Evolutionary conservation across 2,797 vertebrate genomes (phyloP).

Genomic region (Hydrophis major): DNA sequence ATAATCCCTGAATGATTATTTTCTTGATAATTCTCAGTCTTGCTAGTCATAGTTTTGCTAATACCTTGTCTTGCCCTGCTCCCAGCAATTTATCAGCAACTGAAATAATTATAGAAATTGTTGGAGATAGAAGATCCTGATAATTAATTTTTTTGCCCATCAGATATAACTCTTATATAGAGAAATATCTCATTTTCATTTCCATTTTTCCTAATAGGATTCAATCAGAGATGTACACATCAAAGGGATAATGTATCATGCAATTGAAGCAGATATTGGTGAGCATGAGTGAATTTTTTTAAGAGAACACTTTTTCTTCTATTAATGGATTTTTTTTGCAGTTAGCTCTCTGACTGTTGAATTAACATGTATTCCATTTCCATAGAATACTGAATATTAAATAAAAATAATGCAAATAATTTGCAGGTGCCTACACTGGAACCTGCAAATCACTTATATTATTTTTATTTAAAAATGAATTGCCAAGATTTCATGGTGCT

Average conservation of each 20-base stretch:
- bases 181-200: conserved; percentile 21
- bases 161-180: background rate
- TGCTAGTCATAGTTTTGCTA: background rate
- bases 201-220: conserved; percentile 76
- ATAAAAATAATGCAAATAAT: too few relatives aligned
- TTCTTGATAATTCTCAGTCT: background rate
- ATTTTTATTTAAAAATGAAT: background rate
- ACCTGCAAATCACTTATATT: background rate
- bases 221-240: conserved; percentile 94
- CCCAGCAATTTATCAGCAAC: background rate
- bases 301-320: background rate
- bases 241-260: conserved; percentile 96
- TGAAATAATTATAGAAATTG: background rate
- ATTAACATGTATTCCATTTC: background rate
- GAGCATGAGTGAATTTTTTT: conserved; percentile 26
- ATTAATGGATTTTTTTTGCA: background rate
- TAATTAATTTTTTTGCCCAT: background rate
- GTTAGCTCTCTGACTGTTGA: background rate
- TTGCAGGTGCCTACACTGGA: background rate
- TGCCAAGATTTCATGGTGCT: background rate
- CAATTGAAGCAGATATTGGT: conserved; percentile 96
- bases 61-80: background rate
- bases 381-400: background rate
- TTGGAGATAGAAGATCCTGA: background rate
- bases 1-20: background rate